Evolutionary conservation across 2,113 vertebrate genomes (phyloP), one percentile per base, ranked within the genome.

Genomic region (Coptodon rendalli): DNA sequence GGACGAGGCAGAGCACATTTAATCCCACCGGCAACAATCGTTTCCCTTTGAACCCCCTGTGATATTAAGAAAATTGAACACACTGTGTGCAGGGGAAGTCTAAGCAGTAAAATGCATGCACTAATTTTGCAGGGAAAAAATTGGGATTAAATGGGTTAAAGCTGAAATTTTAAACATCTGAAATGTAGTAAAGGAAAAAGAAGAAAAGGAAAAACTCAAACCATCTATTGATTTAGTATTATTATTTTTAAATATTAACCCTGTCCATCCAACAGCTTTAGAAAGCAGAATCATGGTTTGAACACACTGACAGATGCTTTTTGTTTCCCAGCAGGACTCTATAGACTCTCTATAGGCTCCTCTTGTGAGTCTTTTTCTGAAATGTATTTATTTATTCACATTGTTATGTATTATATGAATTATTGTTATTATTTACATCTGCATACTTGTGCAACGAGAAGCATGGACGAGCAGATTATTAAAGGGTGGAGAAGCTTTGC

Each of bases 71-170:
- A 34, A 0, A 34, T 0, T 53, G 52, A 53, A 53, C 52, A n/a
- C 50, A n/a, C 19, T 34, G 29, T 34, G 29, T 0, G n/a, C n/a
- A 0, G 0, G 29, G 16, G 57, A 0, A 1, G 14, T 61, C 57
- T 17, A 61, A 61, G 29, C 57, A 34, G 16, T 5, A 61, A 17
- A 59, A 17, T 59, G 2, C 57, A 61, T 34, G 57, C 29, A 4
- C 29, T 61, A 0, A 34, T 34, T 61, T 2, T 61, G 59, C 59
- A 11, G 29, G 57, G 9, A 61, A 61, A 31, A 19, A 34, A 10
- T 31, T 1, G 57, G 14, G 57, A 34, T 61, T 0, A 61, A 59
- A 3, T 11, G 29, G 2, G 1, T 61, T 61, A 34, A 24, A 71
- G 66, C n/a, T 43, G 66, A 0, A 6, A 27, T 6, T 1, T 43